Base-by-base conservation (phyloP, 92 coral and sea anemone genomes). In the Porites lobata region DNA sequence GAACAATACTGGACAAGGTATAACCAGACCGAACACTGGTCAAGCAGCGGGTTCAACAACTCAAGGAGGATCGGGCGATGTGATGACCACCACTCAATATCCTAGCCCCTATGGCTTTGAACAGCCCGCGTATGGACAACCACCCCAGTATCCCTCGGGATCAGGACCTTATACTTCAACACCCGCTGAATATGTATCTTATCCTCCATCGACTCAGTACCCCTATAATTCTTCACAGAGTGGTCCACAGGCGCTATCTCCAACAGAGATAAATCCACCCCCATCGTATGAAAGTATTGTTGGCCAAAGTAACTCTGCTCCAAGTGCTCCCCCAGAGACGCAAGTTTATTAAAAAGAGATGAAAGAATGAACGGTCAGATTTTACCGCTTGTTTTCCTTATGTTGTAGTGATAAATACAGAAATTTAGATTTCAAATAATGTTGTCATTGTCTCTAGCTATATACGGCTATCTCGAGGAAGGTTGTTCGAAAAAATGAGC, bases 271-370 rank as follows among this genome's bases (percentile, higher is more conserved):
- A 70, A 85, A 85, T 2, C 80, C 90, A 17, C 90, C 90, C 24
- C 91, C 91, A 50, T 87, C 91, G 0, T 80, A 87, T 56, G 64
- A 87, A 26, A 82, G 85, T 47, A 67, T 76, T 17, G 79, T 77
- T 57, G 86, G 84, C 5, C 86, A 82, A 57, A 69, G 59, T 15
- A 1, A 7, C 6, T 1, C 57, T 24, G 11, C 85, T 50, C 86
- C 86, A 26, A 82, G 69, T 58, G 78, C 78, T 4, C 86, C 86
- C 5, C 78, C 78, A 0, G 2, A 56, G 61, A 68, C 56, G 56
- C 29, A 72, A 58, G 78, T 69, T 13, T 56, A 47, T 82, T 38
- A 38, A 38, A 38, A 38, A 38, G 47, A 38, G 47, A 38, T 38
- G 47, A 38, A 38, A 38, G 47, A 38, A 38, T 38, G 47, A 6